These are phyloP conservation scores for Chironomus striatipennis DNA, from an alignment of 1,140 invertebrate species.

Conservation along the genomic window DNA sequence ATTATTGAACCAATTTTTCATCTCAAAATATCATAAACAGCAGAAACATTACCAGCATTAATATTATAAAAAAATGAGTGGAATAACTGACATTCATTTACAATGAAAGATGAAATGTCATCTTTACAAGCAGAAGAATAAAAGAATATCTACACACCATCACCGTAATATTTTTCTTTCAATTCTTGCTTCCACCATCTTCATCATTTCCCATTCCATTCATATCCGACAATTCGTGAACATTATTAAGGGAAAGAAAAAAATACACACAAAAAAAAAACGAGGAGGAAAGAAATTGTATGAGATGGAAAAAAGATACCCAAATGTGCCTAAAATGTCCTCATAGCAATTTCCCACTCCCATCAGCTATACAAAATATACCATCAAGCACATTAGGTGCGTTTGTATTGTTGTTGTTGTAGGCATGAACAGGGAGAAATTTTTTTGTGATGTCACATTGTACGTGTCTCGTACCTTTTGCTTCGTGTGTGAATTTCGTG, in stretches of 20 bases:
- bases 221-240: no score
- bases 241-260: no score
- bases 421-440: background rate
- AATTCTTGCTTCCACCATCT: no score
- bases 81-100: conserved; percentile 2
- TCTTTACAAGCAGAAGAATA: background rate
- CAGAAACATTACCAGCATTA: no score
- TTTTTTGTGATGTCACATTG: background rate
- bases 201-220: no score
- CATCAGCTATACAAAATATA: background rate
- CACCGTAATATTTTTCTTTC: no score
- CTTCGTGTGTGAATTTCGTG: background rate
- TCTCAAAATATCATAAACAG: no score
- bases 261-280: background rate
- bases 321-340: conserved; percentile 6
- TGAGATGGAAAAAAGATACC: background rate
- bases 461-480: background rate
- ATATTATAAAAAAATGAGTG: background rate
- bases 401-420: background rate
- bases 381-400: background rate
- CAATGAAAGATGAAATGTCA: conserved; percentile 13
- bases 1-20: no score
- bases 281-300: background rate
- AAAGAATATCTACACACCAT: background rate
- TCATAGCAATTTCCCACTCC: conserved; percentile 7